A percentile compares a stretch with the other conserved stretches of the same genome.
Conservation (phyloP, 2,797 vertebrate species). For the Erithacus rubecula region DNA sequence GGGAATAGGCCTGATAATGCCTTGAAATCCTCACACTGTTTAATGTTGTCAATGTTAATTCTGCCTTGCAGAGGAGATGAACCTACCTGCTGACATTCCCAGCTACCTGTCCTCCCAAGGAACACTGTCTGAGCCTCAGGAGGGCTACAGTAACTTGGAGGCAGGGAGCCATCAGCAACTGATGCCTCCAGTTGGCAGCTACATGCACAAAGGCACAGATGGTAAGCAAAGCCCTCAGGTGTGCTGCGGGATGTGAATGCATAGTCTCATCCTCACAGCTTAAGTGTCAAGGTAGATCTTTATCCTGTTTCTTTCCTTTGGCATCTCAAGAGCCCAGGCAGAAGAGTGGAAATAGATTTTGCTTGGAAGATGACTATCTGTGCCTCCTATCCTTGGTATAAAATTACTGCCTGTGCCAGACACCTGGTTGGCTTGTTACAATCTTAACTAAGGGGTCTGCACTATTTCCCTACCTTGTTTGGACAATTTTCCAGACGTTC, state of each 20-base stretch:
- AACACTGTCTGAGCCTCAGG: constrained; percentile 83
- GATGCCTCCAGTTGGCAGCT: constrained; percentile 89
- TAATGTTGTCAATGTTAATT: neutral
- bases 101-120: constrained; percentile 85
- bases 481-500: neutral
- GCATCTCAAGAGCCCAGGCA: neutral
- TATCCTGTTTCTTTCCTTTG: neutral
- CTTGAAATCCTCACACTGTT: neutral
- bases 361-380: neutral
- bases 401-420: neutral
- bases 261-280: neutral
- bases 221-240: constrained; percentile 69
- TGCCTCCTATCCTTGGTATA: neutral
- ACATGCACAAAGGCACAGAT: constrained; percentile 87
- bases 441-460: neutral
- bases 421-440: neutral
- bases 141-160: constrained; percentile 88
- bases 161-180: constrained; percentile 97
- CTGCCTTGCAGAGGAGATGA: constrained; percentile 81
- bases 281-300: neutral
- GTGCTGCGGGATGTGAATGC: neutral
- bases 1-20: neutral
- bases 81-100: constrained; percentile 83
- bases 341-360: neutral
- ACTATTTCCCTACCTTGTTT: neutral